Base-by-base conservation (phyloP, 1,140 invertebrate species). In the Halyomorpha halys region DNA sequence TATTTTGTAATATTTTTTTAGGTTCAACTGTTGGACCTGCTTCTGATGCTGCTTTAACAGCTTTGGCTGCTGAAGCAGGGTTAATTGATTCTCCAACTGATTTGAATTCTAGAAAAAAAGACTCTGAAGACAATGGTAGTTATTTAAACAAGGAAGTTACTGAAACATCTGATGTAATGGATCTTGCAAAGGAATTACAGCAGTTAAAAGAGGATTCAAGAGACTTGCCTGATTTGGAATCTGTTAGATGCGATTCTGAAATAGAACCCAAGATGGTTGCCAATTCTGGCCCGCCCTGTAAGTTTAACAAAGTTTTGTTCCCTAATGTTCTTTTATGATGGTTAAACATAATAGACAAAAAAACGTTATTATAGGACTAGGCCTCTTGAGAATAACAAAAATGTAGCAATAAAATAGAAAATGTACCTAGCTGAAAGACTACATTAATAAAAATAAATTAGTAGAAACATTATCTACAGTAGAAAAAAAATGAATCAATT, bases 31-130 rank as follows among this genome's bases (percentile, higher is more conserved):
- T 84, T 68, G 80, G 80, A 15, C 81, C 82, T 3, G 82, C 83
- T 6, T 83, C 81, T 4, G 82, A 84, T 69, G 82, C 82, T 4
- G 83, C 82, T 2, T 70, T 85, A 13, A 82, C 83, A 16, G 82
- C 82, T 2, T 72, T 84, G 11, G 82, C 83, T 30, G 82, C 82
- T 11, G 83, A 85, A 71, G 82, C 83, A 30, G 82, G 82, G 16
- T 70, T 85, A 1, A 80, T 84, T 27, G 81, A 83, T 62, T 62
- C 68, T 8, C 65, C 68, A 8, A 18, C 44, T 19, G 66, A 67
- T 23, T 39, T 23, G 21, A 44, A 44, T 23, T 2, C 30, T 16
- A 44, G 30, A 60, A 60, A 60, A 18, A 60, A 60, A 60, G 59
- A 60, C 4, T 11, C 13, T 60, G 59, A 60, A 18, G 59, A 60